Evolutionary conservation across 1,140 invertebrate genomes (phyloP), one percentile per base, ranked within the genome.

Genomic region (Nasonia longicornis): DNA sequence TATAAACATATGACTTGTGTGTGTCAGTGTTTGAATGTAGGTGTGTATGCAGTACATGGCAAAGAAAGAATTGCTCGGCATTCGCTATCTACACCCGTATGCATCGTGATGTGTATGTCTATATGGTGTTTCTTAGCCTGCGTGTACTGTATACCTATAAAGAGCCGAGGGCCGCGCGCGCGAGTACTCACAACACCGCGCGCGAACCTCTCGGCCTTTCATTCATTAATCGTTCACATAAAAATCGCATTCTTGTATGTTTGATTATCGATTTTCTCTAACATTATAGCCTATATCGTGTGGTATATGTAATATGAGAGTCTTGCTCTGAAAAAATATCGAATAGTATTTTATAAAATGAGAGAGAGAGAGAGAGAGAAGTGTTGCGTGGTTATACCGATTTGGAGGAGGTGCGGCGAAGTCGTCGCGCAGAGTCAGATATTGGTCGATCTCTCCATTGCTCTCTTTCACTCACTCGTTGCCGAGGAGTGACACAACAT

Each of bases 161-260:
- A 45, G 75, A 78, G 80, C 74, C 75, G 52, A 83, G 86, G 88
- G 87, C 85, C 87, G 87, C 85, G 84, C 86, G 84, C 86, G 89
- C 71, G 66, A 88, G 89, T 90, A 89, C 89, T 90, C 86, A 90
- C 89, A 90, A 89, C 89, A 90, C 81, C 52, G 87, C 86, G 85
- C 87, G 87, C 88, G 87, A 85, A 86, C 88, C 88, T 87, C 58
- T 77, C 69, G 29, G 42, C 22, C 80, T 74, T 76, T 52, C 29
- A 45, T 73, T 66, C 31, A 35, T 35, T 35, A 26, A 26, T 14
- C 66, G 58, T 81, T 80, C 38, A 66, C 35, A 66, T 29, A 71
- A 72, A 42, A 72, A 73, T 72, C 29, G 64, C 64, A 79, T 71
- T 72, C 48, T 71, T 12, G n/a, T 52, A 52, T 42, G 16, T 73